phyloP scores from a whole-genome alignment of 2,797 vertebrate species.

The Galago senegalensis region DNA sequence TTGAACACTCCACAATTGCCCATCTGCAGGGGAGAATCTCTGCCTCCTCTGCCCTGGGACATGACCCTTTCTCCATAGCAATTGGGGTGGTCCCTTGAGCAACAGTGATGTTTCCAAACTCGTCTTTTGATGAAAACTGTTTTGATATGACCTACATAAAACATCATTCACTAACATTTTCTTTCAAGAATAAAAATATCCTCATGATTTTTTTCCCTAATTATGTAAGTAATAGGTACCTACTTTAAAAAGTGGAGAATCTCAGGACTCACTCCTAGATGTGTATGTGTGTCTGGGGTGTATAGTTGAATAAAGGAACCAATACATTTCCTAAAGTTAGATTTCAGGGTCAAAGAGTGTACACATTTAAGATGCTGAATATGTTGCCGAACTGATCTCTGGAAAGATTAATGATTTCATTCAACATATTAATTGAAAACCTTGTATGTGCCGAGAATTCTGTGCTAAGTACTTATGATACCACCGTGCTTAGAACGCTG shows the following conservation, averaged over 20 bases:
- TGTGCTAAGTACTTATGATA: no score
- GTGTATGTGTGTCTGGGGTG: background rate
- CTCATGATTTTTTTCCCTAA: background rate
- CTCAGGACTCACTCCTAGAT: background rate
- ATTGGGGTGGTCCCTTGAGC: background rate
- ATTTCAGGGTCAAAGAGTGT: conserved; percentile 12
- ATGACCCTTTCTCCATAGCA: background rate
- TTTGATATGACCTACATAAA: background rate
- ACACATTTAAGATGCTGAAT: background rate
- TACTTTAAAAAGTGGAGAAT: background rate
- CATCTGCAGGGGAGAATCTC: background rate
- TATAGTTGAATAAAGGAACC: conserved; percentile 26
- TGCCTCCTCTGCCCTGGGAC: background rate
- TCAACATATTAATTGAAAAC: background rate
- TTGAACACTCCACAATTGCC: no score
- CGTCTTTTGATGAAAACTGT: background rate
- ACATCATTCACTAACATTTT: background rate
- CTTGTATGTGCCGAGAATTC: background rate
- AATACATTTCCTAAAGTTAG: conserved; percentile 13
- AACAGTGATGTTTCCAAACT: background rate
- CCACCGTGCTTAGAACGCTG: background rate
- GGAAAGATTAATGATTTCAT: conserved; percentile 41
- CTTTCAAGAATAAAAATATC: background rate
- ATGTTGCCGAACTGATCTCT: conserved; percentile 36
- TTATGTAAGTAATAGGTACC: background rate